phyloP scores from a whole-genome alignment of 2,113 vertebrate genomes.

The Tragelaphus scriptus region DNA sequence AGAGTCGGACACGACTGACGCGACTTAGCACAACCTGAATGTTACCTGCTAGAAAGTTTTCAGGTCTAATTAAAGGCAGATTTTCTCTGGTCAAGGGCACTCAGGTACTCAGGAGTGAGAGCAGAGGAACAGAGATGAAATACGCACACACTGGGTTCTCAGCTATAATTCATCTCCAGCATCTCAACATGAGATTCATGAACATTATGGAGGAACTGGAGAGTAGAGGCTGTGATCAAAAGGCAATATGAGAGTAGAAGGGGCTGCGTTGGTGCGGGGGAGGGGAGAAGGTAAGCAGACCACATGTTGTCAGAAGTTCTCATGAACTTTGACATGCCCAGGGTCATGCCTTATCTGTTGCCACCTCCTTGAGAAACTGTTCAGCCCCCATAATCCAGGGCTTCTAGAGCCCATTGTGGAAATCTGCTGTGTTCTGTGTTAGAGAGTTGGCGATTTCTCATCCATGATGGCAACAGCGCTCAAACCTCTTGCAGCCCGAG shows the following conservation, averaged over 20 bases:
- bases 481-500: neutral
- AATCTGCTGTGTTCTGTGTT: neutral
- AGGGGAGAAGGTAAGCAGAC: neutral
- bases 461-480: accelerated
- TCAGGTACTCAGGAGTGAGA: neutral
- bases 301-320: neutral
- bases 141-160: neutral
- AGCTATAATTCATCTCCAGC: neutral
- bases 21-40: neutral
- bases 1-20: too few species aligned
- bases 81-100: neutral
- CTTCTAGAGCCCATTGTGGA: neutral
- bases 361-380: neutral
- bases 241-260: neutral
- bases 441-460: neutral
- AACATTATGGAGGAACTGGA: neutral
- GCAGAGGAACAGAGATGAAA: neutral
- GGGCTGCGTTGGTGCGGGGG: neutral
- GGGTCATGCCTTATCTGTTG: neutral
- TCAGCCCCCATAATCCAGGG: neutral
- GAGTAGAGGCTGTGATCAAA: neutral
- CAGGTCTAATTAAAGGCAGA: neutral
- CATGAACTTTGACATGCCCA: neutral
- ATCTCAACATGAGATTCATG: neutral
- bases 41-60: neutral